These are phyloP conservation scores for Pyrgilauda ruficollis DNA, from an alignment of 2,113 vertebrate species.

Conservation along the genomic window DNA sequence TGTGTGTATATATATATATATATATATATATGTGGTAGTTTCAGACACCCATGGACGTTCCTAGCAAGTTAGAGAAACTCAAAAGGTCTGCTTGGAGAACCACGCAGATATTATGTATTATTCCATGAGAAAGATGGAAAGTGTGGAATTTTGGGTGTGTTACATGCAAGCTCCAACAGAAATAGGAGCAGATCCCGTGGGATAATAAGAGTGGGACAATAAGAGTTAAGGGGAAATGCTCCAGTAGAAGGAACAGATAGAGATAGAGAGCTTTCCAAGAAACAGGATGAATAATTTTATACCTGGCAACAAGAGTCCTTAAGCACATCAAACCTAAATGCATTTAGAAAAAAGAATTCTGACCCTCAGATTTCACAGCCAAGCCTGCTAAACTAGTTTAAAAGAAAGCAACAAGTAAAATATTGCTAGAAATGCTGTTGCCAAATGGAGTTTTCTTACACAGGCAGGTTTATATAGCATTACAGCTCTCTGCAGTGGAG, in stretches of 20 bases:
- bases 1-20: too few relatives aligned
- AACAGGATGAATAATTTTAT: background rate
- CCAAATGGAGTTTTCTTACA: background rate
- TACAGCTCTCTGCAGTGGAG: background rate
- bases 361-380: background rate
- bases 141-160: background rate
- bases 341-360: background rate
- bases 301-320: background rate
- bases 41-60: background rate
- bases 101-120: fast-evolving
- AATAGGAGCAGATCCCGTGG: background rate
- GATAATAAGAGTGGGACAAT: background rate
- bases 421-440: background rate
- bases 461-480: background rate
- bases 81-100: background rate
- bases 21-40: background rate
- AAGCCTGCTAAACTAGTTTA: background rate
- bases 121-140: background rate
- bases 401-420: background rate
- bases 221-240: background rate
- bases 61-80: background rate
- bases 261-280: background rate
- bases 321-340: background rate
- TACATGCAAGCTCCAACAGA: background rate
- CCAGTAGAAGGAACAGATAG: background rate